A percentile compares a stretch with the other conserved stretches of the same genome.
Evolutionary conservation across 2,888 invertebrate genomes (phyloP).

Genomic region (Polydesmus complanatus): DNA sequence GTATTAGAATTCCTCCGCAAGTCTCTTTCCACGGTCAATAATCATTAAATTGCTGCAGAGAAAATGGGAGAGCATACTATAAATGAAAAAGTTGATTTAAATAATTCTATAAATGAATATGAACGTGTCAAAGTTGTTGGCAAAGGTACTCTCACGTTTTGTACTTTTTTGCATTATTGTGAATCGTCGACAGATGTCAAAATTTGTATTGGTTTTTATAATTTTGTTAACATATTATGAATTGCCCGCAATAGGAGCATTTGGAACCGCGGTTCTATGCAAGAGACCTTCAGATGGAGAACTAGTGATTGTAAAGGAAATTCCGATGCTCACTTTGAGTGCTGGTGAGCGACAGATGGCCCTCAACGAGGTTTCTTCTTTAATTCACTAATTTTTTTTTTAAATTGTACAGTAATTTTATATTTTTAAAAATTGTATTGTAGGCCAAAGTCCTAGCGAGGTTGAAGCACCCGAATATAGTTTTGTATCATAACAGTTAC

Average conservation of each 20-base stretch:
- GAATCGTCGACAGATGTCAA: background rate
- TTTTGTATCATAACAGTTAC: conserved; percentile 57
- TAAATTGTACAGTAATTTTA: background rate
- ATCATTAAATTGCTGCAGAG: no score
- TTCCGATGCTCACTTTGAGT: conserved; percentile 53
- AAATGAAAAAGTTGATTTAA: no score
- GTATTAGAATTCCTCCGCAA: no score
- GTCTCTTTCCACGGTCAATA: no score
- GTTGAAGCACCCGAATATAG: conserved; percentile 57
- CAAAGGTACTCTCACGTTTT: conserved; percentile 38
- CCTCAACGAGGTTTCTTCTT: conserved; percentile 46
- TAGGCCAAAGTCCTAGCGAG: conserved; percentile 47
- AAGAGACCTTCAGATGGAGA: conserved; percentile 46
- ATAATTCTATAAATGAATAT: conserved; percentile 35
- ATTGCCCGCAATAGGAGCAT: conserved; percentile 46
- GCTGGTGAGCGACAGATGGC: conserved; percentile 50
- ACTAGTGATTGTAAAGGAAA: conserved; percentile 57
- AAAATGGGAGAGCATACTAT: no score
- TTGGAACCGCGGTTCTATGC: conserved; percentile 55
- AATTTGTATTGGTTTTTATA: background rate
- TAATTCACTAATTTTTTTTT: background rate
- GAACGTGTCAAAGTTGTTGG: conserved; percentile 48
- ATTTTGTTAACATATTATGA: background rate
- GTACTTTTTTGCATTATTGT: background rate
- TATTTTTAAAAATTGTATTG: background rate